Base-by-base conservation (phyloP, 2,797 vertebrate species). In the Dipus sagitta region DNA sequence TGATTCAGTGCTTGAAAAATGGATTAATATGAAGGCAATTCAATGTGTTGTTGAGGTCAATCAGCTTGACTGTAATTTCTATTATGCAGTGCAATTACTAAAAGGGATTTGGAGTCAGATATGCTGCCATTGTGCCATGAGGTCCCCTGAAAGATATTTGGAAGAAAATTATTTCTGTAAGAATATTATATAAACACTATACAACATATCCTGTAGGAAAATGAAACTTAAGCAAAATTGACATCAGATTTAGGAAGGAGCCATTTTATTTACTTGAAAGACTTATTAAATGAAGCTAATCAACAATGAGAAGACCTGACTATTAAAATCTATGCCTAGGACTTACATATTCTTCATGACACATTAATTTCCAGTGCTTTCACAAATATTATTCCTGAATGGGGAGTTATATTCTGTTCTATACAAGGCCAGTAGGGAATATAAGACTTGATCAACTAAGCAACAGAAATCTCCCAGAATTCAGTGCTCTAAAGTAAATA, bases 151-250 rank as follows among this genome's bases (percentile, higher is more conserved):
- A 77, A 52, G 10, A 3, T 28, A 32, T 38, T 85, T 65, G 42
- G 78, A 91, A 92, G 34, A 52, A 92, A 93, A 86, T 88, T 38
- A n/a, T 81, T 87, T 68, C 81, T 68, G 15, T 78, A 9, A 24
- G 72, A 86, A 85, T 93, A 88, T 32, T 14, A 90, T 30, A 14
- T 23, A 88, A 71, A 95, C n/a, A 74, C n/a, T 89, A 62, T 71
- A 78, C 26, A 92, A 23, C 80, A 58, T 62, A n/a, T 4, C 28
- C 38, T 86, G 4, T 80, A 94, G 32, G 64, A 5, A 83, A 88
- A 94, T 80, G 38, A 75, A 79, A 58, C 70, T 34, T 71, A 95
- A 93, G 67, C 86, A 94, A 85, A 94, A 62, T 62, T 13, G 64
- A 85, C 9, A 9, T 68, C 65, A 38, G 76, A 85, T 90, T 84